Evolutionary conservation across 2,888 invertebrate species (phyloP).

Genomic region (Andrena bucephala): DNA sequence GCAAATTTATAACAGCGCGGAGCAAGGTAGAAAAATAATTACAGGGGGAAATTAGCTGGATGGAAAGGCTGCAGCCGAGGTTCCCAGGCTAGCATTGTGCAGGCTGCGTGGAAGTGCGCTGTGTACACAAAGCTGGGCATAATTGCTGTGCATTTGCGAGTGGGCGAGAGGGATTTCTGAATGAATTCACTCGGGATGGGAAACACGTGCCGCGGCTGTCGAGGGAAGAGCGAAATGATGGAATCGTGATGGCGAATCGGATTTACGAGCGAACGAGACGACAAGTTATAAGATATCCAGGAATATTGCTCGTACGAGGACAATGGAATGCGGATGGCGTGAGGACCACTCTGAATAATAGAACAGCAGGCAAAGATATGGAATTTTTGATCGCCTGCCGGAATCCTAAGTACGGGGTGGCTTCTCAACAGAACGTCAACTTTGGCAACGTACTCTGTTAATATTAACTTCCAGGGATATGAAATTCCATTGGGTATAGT

Average conservation of each 20-base stretch:
- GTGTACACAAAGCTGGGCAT: too few species aligned
- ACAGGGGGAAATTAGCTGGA: neutral
- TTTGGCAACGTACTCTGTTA: too few species aligned
- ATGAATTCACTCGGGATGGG: too few species aligned
- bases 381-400: neutral
- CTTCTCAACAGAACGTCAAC: neutral
- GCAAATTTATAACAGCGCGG: neutral
- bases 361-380: conserved; percentile 1
- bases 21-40: neutral
- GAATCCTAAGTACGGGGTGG: neutral
- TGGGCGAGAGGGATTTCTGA: too few species aligned
- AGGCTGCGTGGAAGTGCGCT: too few species aligned
- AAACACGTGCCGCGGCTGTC: too few species aligned
- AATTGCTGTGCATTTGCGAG: too few species aligned
- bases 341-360: conserved; percentile 4
- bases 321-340: neutral
- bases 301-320: conserved; percentile 19
- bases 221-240: neutral
- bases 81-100: too few species aligned
- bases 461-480: neutral
- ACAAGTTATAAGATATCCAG: conserved; percentile 1
- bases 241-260: neutral
- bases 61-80: too few species aligned
- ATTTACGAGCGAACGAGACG: conserved; percentile 19
- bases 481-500: neutral